Conservation (phyloP, 2,113 vertebrate species). For the Microtus ochrogaster region DNA sequence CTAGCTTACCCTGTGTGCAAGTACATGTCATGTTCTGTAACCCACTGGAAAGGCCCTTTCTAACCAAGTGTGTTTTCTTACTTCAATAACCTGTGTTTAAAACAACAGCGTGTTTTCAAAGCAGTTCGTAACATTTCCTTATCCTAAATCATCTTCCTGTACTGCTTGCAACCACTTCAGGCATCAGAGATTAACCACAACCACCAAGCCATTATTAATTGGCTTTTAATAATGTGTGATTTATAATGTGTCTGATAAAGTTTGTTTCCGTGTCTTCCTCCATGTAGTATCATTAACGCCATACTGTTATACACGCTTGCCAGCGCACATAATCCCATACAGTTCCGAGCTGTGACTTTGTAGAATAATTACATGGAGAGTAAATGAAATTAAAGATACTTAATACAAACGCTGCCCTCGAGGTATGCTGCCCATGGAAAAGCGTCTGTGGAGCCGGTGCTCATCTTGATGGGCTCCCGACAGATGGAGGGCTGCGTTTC, state of each 20-base stretch:
- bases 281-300: background rate
- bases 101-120: constrained; percentile 31
- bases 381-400: constrained; percentile 61
- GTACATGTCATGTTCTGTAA: constrained; percentile 18
- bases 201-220: constrained; percentile 25
- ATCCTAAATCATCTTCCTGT: constrained; percentile 25
- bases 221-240: constrained; percentile 30
- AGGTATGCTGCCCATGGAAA: constrained; percentile 57
- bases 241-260: constrained; percentile 38
- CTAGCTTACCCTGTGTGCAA: background rate
- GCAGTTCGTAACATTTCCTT: constrained; percentile 34
- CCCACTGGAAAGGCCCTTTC: background rate
- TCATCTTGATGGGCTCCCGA: constrained; percentile 78
- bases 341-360: constrained; percentile 38
- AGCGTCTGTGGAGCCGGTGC: constrained; percentile 42
- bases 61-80: constrained; percentile 6
- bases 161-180: constrained; percentile 31
- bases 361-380: constrained; percentile 57
- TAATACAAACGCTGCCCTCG: constrained; percentile 61
- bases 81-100: constrained; percentile 28
- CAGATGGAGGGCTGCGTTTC: constrained; percentile 81
- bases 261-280: constrained; percentile 12
- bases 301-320: background rate
- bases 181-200: constrained; percentile 19
- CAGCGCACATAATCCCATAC: background rate